phyloP scores from a whole-genome alignment of 2,797 vertebrate genomes.

The Hybognathus amarus region DNA sequence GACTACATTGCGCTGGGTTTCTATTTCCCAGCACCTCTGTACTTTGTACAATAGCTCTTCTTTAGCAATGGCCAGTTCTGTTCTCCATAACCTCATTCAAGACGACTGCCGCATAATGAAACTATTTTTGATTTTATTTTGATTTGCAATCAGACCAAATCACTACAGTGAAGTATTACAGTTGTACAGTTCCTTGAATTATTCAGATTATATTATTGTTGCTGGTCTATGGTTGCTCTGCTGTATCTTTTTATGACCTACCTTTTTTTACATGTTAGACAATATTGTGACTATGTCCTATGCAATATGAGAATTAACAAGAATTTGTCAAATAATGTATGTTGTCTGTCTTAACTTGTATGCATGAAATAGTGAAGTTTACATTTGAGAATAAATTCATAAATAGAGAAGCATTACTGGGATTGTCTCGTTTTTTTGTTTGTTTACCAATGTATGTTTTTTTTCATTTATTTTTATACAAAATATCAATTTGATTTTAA shows the following conservation, averaged over 20 bases:
- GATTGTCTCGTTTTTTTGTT: constrained; percentile 30
- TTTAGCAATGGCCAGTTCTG: constrained; percentile 84
- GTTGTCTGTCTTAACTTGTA: constrained; percentile 94
- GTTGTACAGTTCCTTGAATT: constrained; percentile 86
- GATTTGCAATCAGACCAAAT: constrained; percentile 82
- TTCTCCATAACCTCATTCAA: constrained; percentile 76
- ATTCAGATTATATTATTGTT: constrained; percentile 74
- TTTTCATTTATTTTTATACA: no score
- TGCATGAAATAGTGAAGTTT: constrained; percentile 99
- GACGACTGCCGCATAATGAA: constrained; percentile 77
- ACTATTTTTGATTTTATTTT: constrained; percentile 59
- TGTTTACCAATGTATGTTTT: constrained; percentile 1
- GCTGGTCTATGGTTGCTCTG: constrained; percentile 91
- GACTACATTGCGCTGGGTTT: constrained; percentile 78
- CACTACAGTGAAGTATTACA: constrained; percentile 94
- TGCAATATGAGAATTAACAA: constrained; percentile 91
- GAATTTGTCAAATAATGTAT: constrained; percentile 90
- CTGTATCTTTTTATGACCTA: constrained; percentile 92
- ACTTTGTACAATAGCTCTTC: constrained; percentile 79
- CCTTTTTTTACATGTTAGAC: constrained; percentile 98
- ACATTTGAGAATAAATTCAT: constrained; percentile 98
- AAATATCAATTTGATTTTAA: not conserved
- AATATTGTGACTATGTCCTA: constrained; percentile 98
- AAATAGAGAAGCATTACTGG: constrained; percentile 75
- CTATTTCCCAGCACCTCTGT: constrained; percentile 73